Conservation (phyloP, 1,140 invertebrate genomes). For the Drosophila pseudoananassae region DNA sequence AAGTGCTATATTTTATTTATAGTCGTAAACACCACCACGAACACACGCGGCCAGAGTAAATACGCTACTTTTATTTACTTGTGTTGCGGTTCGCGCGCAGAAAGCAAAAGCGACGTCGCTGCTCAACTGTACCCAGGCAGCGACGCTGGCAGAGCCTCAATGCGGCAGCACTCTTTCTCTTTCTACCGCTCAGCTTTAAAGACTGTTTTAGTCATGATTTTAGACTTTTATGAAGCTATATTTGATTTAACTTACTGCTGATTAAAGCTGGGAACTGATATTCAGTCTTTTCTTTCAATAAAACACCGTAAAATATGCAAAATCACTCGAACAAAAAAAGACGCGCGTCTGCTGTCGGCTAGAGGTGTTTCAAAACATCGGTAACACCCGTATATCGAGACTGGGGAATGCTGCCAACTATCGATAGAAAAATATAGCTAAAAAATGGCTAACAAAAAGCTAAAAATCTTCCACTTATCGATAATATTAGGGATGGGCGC, state of each 20-base stretch:
- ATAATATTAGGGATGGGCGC: no score
- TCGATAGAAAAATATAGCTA: no score
- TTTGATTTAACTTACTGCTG: constrained; percentile 21
- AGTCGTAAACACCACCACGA: constrained; percentile 42
- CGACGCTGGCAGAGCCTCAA: constrained; percentile 39
- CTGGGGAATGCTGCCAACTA: no score
- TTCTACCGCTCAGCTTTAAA: neutral
- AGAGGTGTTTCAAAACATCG: constrained; percentile 12
- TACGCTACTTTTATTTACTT: constrained; percentile 9
- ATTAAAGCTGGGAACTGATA: neutral
- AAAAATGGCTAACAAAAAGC: no score
- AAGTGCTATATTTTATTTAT: constrained; percentile 69
- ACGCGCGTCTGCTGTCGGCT: constrained; percentile 47
- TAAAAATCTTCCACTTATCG: no score
- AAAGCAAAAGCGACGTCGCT: constrained; percentile 45
- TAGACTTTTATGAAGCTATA: neutral
- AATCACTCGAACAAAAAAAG: constrained; percentile 29
- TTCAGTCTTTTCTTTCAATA: no score
- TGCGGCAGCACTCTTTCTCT: neutral
- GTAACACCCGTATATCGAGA: neutral
- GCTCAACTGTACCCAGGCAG: constrained; percentile 43
- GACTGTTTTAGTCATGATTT: no score
- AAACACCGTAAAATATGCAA: neutral
- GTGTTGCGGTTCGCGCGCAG: constrained; percentile 56
- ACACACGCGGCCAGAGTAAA: constrained; percentile 5